phyloP scores from a whole-genome alignment of 2,888 invertebrate genomes.

The Hoplodrina ambigua region DNA sequence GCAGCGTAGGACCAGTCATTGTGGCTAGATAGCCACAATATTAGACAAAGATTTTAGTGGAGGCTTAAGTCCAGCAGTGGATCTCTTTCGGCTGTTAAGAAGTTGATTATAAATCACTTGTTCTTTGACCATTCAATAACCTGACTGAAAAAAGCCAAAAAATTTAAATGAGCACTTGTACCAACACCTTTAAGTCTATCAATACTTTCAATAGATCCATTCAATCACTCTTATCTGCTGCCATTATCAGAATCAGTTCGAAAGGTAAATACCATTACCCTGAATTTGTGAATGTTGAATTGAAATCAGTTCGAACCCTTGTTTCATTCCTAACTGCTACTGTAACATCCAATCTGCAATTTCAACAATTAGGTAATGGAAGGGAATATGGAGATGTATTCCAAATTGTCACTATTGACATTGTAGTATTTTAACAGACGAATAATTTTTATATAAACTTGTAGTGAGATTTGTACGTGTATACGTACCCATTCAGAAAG shows the following conservation, averaged over 20 bases:
- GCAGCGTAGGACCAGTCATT: too few relatives aligned
- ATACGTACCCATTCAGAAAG: too few relatives aligned
- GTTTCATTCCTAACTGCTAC: slow-evolving; percentile 23
- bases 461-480: too few relatives aligned
- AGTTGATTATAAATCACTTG: too few relatives aligned
- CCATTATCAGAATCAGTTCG: slow-evolving; percentile 19
- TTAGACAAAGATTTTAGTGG: too few relatives aligned
- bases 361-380: slow-evolving; percentile 36
- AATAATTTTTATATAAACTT: too few relatives aligned
- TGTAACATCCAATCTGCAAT: slow-evolving; percentile 30
- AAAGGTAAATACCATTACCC: slow-evolving; percentile 40
- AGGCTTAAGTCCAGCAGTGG: too few relatives aligned
- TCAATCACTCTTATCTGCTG: slow-evolving; percentile 21
- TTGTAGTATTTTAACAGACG: neutral
- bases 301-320: slow-evolving; percentile 32
- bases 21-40: too few relatives aligned
- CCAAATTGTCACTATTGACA: slow-evolving; percentile 9
- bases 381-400: slow-evolving; percentile 4
- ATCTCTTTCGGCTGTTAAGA: too few relatives aligned
- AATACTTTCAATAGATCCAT: slow-evolving; percentile 13
- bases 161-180: neutral
- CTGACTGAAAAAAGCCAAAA: neutral
- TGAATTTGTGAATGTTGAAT: slow-evolving; percentile 45
- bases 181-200: neutral
- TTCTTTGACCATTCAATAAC: too few relatives aligned